phyloP scores from a whole-genome alignment of 2,888 invertebrate genomes.

The Eueremaeus valkanovi region DNA sequence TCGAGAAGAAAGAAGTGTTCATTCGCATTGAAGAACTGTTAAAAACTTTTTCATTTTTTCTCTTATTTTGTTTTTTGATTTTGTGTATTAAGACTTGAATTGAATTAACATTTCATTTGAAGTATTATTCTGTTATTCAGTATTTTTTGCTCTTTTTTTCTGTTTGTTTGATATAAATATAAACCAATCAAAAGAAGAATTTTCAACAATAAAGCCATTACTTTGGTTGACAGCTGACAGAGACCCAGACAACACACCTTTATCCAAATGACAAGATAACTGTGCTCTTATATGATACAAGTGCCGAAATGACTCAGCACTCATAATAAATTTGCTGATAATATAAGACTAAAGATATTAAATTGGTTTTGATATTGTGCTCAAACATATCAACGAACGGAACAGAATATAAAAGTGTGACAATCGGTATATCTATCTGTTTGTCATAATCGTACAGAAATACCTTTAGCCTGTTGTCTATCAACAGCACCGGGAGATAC shows the following conservation, averaged over 20 bases:
- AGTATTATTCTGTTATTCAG: background rate
- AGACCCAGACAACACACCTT: too few relatives aligned
- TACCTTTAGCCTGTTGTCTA: background rate
- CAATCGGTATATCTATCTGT: background rate
- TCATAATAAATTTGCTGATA: too few relatives aligned
- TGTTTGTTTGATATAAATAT: background rate
- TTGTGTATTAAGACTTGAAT: background rate
- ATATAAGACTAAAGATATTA: too few relatives aligned
- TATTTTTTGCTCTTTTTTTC: background rate
- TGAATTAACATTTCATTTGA: background rate
- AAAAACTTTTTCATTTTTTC: too few relatives aligned
- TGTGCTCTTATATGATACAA: background rate
- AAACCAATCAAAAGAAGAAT: background rate
- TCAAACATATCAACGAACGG: background rate
- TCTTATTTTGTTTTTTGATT: background rate
- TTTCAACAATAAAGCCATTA: background rate
- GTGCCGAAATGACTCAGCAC: too few relatives aligned
- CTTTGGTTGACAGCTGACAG: background rate
- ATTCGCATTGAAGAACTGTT: background rate
- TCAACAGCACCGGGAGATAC: slow-evolving; percentile 6
- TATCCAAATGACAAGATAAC: background rate
- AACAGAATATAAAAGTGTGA: background rate
- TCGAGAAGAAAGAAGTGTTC: background rate
- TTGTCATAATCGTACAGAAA: background rate
- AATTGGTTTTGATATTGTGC: too few relatives aligned